Base-by-base conservation (phyloP, 2,113 vertebrate species). In the Ammodytes marinus region DNA sequence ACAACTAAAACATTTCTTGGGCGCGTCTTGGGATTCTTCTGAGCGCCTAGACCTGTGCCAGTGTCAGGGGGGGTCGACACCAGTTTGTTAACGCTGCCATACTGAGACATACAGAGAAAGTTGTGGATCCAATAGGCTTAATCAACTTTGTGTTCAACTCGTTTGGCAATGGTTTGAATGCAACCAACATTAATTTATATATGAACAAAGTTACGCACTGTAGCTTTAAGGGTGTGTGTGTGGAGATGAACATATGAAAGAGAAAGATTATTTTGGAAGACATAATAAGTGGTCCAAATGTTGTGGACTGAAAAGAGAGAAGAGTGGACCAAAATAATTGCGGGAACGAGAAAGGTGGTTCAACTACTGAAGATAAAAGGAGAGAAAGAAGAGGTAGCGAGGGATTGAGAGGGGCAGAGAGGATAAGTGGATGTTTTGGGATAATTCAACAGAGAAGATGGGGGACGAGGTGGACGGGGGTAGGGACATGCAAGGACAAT, bases 351-450 rank as follows among this genome's bases (percentile, higher is more conserved):
- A 67, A 72, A 85, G 81, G 84, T 43, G 76, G 65, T 71, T 75
- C 67, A 75, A 39, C 67, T n/a, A 59, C 45, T 82, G 75, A 71
- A 54, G 42, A 45, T 59, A 81, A 78, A 80, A 35, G n/a, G 43
- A 15, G 68, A 39, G 77, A 74, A 72, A 60, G 65, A 83, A 27
- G 54, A 54, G 63, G 59, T 15, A 53, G 77, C 14, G 2, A 63
- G 55, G 45, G 71, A 82, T 69, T 83, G 15, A 10, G 42, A 67
- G 61, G 67, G 42, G 54, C 66, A 76, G 66, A 61, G 19, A 69
- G 49, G 71, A 72, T 69, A 88, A 89, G 79, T 87, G 61, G 68
- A 85, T 86, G 82, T 87, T 90, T 83, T 77, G 69, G 80, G 84
- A 90, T 74, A 71, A 83, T 89, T 82, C 53, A 69, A 39, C 63